phyloP scores from a whole-genome alignment of 2,888 invertebrate genomes.

The Elysia crispata region DNA sequence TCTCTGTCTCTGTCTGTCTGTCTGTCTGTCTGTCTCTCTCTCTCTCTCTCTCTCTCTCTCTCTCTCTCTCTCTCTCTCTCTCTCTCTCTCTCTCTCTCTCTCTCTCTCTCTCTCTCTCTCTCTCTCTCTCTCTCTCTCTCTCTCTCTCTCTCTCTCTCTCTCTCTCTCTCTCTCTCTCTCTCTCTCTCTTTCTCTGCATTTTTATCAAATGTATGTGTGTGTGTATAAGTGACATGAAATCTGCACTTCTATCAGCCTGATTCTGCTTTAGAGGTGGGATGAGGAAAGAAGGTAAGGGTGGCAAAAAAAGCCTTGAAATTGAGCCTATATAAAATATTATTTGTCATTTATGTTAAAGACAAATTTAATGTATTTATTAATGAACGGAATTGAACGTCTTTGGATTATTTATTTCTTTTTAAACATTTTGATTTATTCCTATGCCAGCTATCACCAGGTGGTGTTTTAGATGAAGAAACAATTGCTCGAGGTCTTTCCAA shows the following conservation, averaged over 20 bases:
- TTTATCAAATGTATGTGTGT: too few species aligned
- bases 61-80: constrained; percentile 34
- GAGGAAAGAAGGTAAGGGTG: too few species aligned
- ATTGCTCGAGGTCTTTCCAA: constrained; percentile 73
- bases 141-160: background rate
- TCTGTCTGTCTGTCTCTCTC: constrained; percentile 30
- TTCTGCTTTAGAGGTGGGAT: too few species aligned
- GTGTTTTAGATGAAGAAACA: constrained; percentile 75
- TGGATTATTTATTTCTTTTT: too few species aligned
- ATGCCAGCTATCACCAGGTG: constrained; percentile 68
- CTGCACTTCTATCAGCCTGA: too few species aligned
- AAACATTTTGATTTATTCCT: too few species aligned
- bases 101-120: background rate
- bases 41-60: constrained; percentile 24
- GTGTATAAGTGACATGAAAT: too few species aligned
- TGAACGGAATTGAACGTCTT: too few species aligned
- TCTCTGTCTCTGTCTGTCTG: constrained; percentile 27
- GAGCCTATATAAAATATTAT: too few species aligned
- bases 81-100: constrained; percentile 25
- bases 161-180: constrained; percentile 3
- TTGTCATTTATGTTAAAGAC: too few species aligned
- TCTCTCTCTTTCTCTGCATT: background rate
- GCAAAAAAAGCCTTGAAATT: too few species aligned
- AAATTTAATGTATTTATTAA: too few species aligned
- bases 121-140: background rate